phyloP scores from a whole-genome alignment of 1,140 invertebrate species.

The Pinna nobilis region DNA sequence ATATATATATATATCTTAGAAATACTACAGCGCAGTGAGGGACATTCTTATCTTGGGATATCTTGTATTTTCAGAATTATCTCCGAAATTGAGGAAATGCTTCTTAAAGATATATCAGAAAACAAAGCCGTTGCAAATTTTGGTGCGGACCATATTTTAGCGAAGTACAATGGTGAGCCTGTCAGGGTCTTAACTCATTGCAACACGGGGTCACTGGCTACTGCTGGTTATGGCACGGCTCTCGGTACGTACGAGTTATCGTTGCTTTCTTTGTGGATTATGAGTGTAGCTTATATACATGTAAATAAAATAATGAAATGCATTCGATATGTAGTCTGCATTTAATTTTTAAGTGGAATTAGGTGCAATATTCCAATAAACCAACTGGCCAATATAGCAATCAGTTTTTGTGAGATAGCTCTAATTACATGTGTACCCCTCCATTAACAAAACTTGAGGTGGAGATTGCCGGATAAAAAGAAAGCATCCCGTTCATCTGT shows the following conservation, averaged over 20 bases:
- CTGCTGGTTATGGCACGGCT: conserved; percentile 97
- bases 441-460: no score
- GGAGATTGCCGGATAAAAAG: no score
- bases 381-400: no score
- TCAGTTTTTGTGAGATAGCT: no score
- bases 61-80: conserved; percentile 45
- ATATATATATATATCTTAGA: neutral
- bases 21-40: no score
- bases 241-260: conserved; percentile 78
- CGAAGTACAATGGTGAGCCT: conserved; percentile 63
- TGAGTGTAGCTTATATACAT: neutral
- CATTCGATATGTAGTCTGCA: neutral
- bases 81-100: conserved; percentile 83
- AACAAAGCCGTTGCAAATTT: conserved; percentile 89
- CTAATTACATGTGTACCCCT: no score
- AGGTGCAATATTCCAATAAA: no score
- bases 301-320: neutral
- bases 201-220: conserved; percentile 98
- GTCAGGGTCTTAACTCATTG: conserved; percentile 94
- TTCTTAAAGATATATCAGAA: conserved; percentile 88
- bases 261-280: neutral
- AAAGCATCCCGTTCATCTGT: no score
- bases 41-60: neutral
- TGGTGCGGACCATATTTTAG: conserved; percentile 87
- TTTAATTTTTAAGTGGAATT: no score